Evolutionary conservation across 2,888 invertebrate genomes (phyloP).

Genomic region (Agriopis marginaria): DNA sequence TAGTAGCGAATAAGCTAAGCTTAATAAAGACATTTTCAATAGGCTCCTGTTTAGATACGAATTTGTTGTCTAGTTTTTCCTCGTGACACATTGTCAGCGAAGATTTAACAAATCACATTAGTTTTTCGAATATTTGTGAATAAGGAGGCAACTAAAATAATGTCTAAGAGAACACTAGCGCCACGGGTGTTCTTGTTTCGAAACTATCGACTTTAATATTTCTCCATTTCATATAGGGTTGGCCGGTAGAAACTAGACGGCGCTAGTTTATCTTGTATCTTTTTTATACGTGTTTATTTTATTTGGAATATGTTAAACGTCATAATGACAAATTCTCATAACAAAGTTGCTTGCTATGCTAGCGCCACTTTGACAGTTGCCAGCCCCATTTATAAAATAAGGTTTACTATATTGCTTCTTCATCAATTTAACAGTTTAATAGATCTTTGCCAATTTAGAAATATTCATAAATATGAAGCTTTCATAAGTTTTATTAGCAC

Average conservation of each 20-base stretch:
- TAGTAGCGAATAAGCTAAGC: neutral
- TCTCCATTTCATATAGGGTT: too few relatives aligned
- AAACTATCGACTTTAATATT: too few relatives aligned
- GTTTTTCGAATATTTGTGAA: neutral
- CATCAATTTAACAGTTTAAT: conserved; percentile 23
- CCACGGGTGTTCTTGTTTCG: neutral
- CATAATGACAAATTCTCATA: too few relatives aligned
- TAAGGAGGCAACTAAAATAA: neutral
- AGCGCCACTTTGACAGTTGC: conserved; percentile 13
- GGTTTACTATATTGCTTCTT: conserved; percentile 23
- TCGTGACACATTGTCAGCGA: neutral
- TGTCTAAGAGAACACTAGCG: conserved; percentile 4
- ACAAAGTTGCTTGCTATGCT: neutral
- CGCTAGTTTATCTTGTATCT: too few relatives aligned
- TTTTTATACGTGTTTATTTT: too few relatives aligned
- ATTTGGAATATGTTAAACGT: too few relatives aligned
- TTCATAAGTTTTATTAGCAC: conserved; percentile 56
- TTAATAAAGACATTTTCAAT: too few relatives aligned
- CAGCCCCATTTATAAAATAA: conserved; percentile 12
- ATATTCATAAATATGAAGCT: conserved; percentile 19
- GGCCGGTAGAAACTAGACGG: too few relatives aligned
- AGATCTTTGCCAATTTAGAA: conserved; percentile 27
- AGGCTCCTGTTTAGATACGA: neutral
- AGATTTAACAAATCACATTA: neutral
- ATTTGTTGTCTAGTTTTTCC: neutral